phyloP scores from a whole-genome alignment of 92 coral and sea anemone species.

The Porites divaricata region DNA sequence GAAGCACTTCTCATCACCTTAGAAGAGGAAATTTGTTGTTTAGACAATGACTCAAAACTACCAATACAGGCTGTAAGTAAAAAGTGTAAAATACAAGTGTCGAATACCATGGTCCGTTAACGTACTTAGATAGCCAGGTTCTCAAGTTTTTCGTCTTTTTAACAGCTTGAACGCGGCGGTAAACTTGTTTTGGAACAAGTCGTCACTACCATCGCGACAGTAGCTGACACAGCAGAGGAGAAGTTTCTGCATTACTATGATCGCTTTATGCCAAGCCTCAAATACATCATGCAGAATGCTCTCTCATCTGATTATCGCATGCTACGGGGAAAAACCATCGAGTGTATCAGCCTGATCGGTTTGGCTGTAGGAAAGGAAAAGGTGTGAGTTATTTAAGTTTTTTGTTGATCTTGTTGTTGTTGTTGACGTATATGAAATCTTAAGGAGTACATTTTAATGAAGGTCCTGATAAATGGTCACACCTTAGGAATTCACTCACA shows the following conservation, averaged over 20 bases:
- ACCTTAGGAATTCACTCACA: too few relatives aligned
- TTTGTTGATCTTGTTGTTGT: too few relatives aligned
- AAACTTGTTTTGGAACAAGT: conserved; percentile 95
- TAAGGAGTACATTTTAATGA: too few relatives aligned
- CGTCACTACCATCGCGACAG: conserved; percentile 96
- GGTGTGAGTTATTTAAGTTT: conserved; percentile 30
- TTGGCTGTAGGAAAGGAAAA: conserved; percentile 98
- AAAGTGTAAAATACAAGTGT: neutral
- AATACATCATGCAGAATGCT: conserved; percentile 95
- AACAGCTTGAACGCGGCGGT: conserved; percentile 90
- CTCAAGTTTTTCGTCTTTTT: neutral
- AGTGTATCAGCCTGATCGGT: conserved; percentile 98
- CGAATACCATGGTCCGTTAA: too few relatives aligned
- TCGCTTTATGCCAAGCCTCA: conserved; percentile 96
- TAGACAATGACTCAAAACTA: too few relatives aligned
- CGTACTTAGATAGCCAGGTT: too few relatives aligned
- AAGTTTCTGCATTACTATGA: conserved; percentile 89
- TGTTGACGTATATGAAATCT: too few relatives aligned
- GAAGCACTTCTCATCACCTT: too few relatives aligned
- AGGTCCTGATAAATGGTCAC: too few relatives aligned
- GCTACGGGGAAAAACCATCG: conserved; percentile 95
- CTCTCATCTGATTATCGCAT: conserved; percentile 85
- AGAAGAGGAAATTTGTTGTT: too few relatives aligned
- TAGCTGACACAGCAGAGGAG: conserved; percentile 99
- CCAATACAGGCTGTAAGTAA: neutral